A percentile compares a stretch with the other conserved stretches of the same genome.
These are phyloP conservation scores for Triplophysa bombifrons DNA, from an alignment of 2,797 vertebrate species.

Conservation along the genomic window DNA sequence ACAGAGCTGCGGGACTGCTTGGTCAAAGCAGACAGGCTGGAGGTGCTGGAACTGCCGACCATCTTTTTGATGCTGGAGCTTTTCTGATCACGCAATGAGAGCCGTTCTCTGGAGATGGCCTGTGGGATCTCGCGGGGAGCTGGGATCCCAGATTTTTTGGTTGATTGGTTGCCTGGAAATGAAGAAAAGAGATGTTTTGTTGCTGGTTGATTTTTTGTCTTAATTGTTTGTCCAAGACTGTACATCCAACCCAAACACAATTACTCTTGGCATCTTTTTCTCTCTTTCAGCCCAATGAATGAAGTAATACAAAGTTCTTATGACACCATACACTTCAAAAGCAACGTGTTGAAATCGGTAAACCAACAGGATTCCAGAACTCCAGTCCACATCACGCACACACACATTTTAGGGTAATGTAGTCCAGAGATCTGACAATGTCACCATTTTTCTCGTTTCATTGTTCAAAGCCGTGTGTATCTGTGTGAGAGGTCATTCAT, in stretches of 20 bases:
- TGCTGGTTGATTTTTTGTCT: background rate
- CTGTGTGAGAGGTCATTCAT: constrained; percentile 56
- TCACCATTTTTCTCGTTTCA: constrained; percentile 32
- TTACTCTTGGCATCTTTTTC: constrained; percentile 5
- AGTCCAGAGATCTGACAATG: constrained; percentile 24
- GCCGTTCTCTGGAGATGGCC: constrained; percentile 81
- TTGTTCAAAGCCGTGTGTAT: constrained; percentile 29
- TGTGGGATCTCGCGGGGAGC: constrained; percentile 85
- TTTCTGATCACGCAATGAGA: constrained; percentile 79
- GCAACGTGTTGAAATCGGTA: background rate
- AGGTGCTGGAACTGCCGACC: constrained; percentile 87
- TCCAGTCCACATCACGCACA: background rate
- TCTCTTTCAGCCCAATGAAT: constrained; percentile 11
- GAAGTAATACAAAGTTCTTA: background rate
- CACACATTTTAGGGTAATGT: background rate
- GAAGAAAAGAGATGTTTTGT: constrained; percentile 11
- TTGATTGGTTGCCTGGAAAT: constrained; percentile 76
- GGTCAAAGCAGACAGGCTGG: constrained; percentile 82
- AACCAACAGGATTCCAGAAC: constrained; percentile 3
- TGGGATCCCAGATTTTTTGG: constrained; percentile 93
- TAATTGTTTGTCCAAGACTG: background rate
- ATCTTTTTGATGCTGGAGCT: constrained; percentile 80
- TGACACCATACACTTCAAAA: background rate
- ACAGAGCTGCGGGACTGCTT: constrained; percentile 81
- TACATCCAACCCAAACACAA: background rate